A percentile compares a stretch with the other conserved stretches of the same genome.
Conservation (phyloP, 2,113 vertebrate genomes). For the Phrynosoma blainvillii region DNA sequence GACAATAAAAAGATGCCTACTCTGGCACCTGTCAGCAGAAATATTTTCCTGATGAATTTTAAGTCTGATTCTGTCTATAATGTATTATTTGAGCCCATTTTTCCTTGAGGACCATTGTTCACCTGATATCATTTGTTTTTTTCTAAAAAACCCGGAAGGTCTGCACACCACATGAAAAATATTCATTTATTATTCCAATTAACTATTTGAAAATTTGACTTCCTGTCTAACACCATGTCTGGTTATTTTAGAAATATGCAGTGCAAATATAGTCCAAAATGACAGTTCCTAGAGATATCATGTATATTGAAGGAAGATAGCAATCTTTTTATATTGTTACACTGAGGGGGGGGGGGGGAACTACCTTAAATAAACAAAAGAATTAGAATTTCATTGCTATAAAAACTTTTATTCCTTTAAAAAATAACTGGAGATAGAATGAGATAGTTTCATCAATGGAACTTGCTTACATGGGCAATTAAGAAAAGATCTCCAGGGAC, state of each 20-base stretch:
- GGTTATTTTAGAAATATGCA: constrained; percentile 3
- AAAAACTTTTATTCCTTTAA: neutral
- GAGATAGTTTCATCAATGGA: too few species aligned
- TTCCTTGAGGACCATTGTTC: neutral
- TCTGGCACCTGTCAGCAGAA: neutral
- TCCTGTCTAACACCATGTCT: constrained; percentile 10
- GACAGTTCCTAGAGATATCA: neutral
- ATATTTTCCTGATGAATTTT: neutral
- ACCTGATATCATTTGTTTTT: neutral
- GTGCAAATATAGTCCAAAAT: neutral
- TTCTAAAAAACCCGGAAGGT: neutral
- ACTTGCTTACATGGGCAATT: neutral
- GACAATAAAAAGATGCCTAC: neutral
- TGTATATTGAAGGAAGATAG: neutral
- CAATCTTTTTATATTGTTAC: neutral
- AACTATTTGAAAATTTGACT: neutral
- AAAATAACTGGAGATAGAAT: neutral
- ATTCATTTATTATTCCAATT: neutral
- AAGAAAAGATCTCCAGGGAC: too few species aligned
- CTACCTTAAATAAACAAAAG: neutral
- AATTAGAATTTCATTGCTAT: neutral
- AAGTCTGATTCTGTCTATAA: neutral
- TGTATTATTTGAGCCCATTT: rapidly evolving
- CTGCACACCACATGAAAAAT: rapidly evolving
- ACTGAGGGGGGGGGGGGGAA: neutral